Base-by-base conservation (phyloP, 2,888 invertebrate genomes). In the Dasysyrphus tricinctus region DNA sequence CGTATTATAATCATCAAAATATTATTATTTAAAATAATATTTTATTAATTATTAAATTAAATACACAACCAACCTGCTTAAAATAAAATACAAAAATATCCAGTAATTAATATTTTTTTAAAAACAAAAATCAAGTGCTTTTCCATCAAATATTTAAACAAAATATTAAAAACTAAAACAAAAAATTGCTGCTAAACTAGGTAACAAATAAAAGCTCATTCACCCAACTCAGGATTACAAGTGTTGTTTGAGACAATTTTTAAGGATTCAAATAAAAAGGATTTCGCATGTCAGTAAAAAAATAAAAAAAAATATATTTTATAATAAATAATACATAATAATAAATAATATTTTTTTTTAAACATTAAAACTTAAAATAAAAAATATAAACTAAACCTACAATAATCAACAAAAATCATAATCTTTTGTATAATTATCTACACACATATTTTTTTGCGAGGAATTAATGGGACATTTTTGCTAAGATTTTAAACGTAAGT, bases 191-290 rank as follows among this genome's bases (percentile, higher is more conserved):
- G 54, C 39, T 61, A 37, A 59, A 47, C 42, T 19, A 24, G 2
- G 3, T n/a, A 57, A 24, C 4, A 72, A 76, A 16, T 11, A 11
- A 11, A 49, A 16, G 61, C 73, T 81, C 85, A 69, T 76, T 69
- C 85, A 85, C 85, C 81, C 49, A 81, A 85, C 85, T 85, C 85
- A 85, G 85, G 85, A 85, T 85, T 85, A 85, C 67, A 81, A 85
- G 85, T 81, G 85, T 85, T 85, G 81, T 73, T 74, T 79, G 79
- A 67, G 78, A 76, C 47, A 61, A 56, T 54, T 61, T 78, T 42
- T 54, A 59, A 39, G 67, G 75, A 65, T 37, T 75, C 7, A 34
- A 49, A 39, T 65, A 65, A 14, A n/a, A 39, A 72, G 84, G 72
- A 85, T 76, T 56, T 69, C 47, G 70, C 32, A 63, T 74, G 67